Conservation (phyloP, 1,140 invertebrate genomes). For the Coboldia fuscipes region DNA sequence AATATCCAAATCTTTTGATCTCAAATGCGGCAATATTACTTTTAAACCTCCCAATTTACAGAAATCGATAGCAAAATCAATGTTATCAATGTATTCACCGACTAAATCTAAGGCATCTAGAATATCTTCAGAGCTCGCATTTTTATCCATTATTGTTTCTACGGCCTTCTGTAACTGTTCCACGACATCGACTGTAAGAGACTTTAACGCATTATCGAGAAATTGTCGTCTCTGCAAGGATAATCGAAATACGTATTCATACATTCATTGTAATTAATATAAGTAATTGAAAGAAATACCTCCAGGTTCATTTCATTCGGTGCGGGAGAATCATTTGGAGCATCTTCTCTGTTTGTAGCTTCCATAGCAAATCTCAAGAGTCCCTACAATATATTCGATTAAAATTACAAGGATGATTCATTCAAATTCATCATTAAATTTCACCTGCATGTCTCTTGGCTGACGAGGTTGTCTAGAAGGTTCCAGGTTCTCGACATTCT, state of each 20-base stretch:
- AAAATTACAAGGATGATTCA: too few species aligned
- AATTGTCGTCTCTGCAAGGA: slow-evolving; percentile 31
- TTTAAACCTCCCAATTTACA: slow-evolving; percentile 38
- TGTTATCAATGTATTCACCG: slow-evolving; percentile 27
- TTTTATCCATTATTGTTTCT: slow-evolving; percentile 19
- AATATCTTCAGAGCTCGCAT: slow-evolving; percentile 20
- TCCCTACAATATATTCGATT: too few species aligned
- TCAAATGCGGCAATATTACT: slow-evolving; percentile 26
- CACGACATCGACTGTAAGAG: slow-evolving; percentile 27
- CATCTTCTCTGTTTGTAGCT: neutral
- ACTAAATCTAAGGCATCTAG: slow-evolving; percentile 27
- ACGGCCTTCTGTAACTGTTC: slow-evolving; percentile 27
- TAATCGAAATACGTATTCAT: too few species aligned
- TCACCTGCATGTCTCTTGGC: too few species aligned
- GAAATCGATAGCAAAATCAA: slow-evolving; percentile 39
- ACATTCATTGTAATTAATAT: too few species aligned
- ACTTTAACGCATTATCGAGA: slow-evolving; percentile 27
- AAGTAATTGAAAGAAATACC: too few species aligned
- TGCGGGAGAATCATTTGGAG: neutral
- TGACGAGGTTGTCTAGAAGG: too few species aligned
- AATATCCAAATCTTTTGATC: slow-evolving; percentile 24
- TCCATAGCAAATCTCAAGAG: neutral
- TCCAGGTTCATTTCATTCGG: neutral
- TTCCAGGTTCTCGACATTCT: too few species aligned
- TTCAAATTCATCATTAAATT: too few species aligned